phyloP scores from a whole-genome alignment of 37 sponge, comb jelly and placozoan genomes.

The Lycopodina hypogea region DNA sequence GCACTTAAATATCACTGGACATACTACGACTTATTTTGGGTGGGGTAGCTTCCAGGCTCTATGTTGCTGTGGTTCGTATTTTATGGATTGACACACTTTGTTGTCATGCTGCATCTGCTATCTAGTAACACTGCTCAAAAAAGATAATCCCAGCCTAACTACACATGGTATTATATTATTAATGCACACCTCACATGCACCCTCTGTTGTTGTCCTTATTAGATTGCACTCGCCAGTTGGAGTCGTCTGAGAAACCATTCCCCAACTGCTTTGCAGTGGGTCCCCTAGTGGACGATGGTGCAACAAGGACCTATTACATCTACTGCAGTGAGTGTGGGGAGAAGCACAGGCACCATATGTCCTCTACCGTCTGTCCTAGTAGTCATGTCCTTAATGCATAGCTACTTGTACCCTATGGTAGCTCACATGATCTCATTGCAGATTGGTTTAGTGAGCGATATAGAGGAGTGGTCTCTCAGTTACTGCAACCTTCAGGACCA shows the following conservation, averaged over 20 bases:
- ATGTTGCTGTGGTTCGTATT: no score
- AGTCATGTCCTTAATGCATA: not conserved
- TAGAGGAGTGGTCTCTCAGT: no score
- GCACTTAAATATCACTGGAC: no score
- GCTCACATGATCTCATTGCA: no score
- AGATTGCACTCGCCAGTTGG: constrained; percentile 81
- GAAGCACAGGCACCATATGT: no score
- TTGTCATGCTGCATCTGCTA: no score
- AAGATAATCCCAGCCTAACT: not conserved
- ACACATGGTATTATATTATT: not conserved
- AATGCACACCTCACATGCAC: not conserved
- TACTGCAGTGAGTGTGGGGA: constrained; percentile 71
- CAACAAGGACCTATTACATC: constrained; percentile 82
- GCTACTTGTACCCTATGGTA: no score
- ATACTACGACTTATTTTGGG: no score
- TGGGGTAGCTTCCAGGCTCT: no score
- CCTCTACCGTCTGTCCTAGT: not conserved
- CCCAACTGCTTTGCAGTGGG: constrained; percentile 89
- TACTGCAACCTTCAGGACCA: no score
- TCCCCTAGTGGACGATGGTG: constrained; percentile 88
- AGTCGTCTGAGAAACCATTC: constrained; percentile 63
- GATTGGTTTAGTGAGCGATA: no score
- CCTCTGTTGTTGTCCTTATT: not conserved
- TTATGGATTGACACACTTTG: no score
- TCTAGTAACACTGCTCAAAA: not conserved